Percentiles rank a stretch among this genome's conserved stretches.
Evolutionary conservation across 2,888 invertebrate genomes (phyloP).

Genomic region (Argynnis bischoffii): DNA sequence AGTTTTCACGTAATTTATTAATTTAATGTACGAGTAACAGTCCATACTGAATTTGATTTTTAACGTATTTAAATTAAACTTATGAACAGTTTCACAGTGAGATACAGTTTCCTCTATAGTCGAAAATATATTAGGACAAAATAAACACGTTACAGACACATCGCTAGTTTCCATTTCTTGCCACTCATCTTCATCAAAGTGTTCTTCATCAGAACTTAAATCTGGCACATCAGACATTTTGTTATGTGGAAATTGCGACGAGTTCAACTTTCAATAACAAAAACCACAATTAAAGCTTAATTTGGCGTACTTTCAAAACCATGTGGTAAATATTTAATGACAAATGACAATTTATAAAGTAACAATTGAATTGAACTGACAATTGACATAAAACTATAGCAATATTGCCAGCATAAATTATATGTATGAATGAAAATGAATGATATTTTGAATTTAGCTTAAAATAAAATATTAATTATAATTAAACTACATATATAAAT

Average conservation of each 20-base stretch:
- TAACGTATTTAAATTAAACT: slow-evolving; percentile 84
- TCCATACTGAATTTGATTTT: slow-evolving; percentile 89
- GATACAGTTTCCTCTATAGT: slow-evolving; percentile 84
- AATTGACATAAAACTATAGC: not conserved
- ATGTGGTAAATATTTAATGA: slow-evolving; percentile 46
- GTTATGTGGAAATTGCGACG: slow-evolving; percentile 27
- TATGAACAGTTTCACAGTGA: slow-evolving; percentile 86
- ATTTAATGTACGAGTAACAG: slow-evolving; percentile 90
- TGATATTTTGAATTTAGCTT: not conserved
- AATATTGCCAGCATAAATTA: slow-evolving; percentile 2
- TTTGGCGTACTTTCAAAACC: slow-evolving; percentile 39
- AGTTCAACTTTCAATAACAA: slow-evolving; percentile 4
- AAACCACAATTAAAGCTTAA: slow-evolving; percentile 14
- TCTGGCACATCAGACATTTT: slow-evolving; percentile 76
- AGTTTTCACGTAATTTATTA: slow-evolving; percentile 90
- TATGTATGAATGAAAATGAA: slow-evolving; percentile 20
- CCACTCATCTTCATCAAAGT: slow-evolving; percentile 76
- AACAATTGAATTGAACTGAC: too few relatives aligned
- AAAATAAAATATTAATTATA: too few relatives aligned
- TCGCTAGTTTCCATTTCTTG: slow-evolving; percentile 75
- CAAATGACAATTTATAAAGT: slow-evolving; percentile 22
- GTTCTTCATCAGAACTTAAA: slow-evolving; percentile 76
- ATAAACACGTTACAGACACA: slow-evolving; percentile 84
- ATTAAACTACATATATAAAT: too few relatives aligned
- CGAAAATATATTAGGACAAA: slow-evolving; percentile 85